phyloP scores from a whole-genome alignment of 2,113 vertebrate species.

The Ageneiosus marmoratus region DNA sequence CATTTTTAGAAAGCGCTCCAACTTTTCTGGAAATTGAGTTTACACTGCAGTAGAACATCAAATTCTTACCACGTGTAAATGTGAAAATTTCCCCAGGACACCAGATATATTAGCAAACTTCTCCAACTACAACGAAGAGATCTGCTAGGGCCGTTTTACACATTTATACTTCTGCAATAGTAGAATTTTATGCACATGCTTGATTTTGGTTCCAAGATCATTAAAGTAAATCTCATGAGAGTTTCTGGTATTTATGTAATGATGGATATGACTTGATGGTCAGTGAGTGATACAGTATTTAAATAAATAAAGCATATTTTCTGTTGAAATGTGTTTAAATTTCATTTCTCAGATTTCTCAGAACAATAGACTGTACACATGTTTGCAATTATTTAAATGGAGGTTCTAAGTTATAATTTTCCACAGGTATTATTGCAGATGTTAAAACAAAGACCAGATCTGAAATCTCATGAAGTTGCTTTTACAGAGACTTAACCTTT shows the following conservation, averaged over 20 bases:
- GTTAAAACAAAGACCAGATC: conserved; percentile 12
- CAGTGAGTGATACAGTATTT: not conserved
- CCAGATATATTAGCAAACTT: not conserved
- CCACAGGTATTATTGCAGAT: conserved; percentile 18
- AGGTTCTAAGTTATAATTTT: not conserved
- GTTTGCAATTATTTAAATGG: not conserved
- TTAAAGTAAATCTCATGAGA: not conserved
- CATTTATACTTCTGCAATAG: not conserved
- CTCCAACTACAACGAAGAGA: not conserved
- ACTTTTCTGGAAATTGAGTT: too few relatives aligned
- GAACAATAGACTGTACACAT: not conserved
- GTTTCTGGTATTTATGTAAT: not conserved
- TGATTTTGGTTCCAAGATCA: not conserved
- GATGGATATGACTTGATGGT: not conserved
- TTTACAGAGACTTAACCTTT: not conserved
- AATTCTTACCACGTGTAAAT: not conserved
- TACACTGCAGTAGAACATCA: too few relatives aligned
- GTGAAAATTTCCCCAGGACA: not conserved
- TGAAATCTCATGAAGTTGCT: conserved; percentile 6
- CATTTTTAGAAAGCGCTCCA: too few relatives aligned
- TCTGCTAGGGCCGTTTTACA: not conserved
- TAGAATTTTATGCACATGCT: not conserved
- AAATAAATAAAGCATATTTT: not conserved
- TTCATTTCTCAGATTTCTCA: not conserved
- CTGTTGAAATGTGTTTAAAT: not conserved